Evolutionary conservation across 2,113 vertebrate genomes (phyloP).

Genomic region (Arenaria interpres): DNA sequence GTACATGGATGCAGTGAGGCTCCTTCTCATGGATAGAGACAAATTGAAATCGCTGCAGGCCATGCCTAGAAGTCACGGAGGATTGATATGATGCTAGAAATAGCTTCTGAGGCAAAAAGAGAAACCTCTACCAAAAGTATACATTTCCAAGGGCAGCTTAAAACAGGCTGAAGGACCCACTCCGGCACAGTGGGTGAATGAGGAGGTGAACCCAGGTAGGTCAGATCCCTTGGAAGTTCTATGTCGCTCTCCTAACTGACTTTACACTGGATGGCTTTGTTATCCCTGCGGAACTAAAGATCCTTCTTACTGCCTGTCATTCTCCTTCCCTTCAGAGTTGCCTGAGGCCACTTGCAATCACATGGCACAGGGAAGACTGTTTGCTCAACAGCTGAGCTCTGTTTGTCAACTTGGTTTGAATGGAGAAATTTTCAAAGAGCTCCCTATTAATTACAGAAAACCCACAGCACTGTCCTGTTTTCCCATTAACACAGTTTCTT

Average conservation of each 20-base stretch:
- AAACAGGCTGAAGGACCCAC: not conserved
- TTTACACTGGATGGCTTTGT: not conserved
- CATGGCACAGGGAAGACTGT: not conserved
- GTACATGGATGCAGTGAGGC: not conserved
- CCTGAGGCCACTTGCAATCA: slow-evolving; percentile 38
- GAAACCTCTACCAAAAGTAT: not conserved
- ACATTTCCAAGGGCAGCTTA: not conserved
- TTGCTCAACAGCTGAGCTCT: slow-evolving; percentile 78
- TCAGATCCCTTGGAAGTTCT: not conserved
- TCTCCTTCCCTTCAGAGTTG: not conserved
- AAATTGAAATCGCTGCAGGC: not conserved
- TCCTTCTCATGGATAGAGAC: not conserved
- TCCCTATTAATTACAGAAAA: slow-evolving; percentile 86
- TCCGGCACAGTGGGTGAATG: not conserved
- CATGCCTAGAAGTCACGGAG: fast-evolving
- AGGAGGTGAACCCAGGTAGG: not conserved
- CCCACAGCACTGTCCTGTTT: slow-evolving; percentile 79
- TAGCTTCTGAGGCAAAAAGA: not conserved
- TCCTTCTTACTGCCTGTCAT: slow-evolving; percentile 57
- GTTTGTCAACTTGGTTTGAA: slow-evolving; percentile 76
- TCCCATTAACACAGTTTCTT: slow-evolving; percentile 83
- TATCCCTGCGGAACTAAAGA: slow-evolving; percentile 4
- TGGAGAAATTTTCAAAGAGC: slow-evolving; percentile 76
- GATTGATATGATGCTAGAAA: not conserved
- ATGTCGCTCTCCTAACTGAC: not conserved